phyloP scores from a whole-genome alignment of 2,797 vertebrate genomes.

The Chaenodraco wilsoni region DNA sequence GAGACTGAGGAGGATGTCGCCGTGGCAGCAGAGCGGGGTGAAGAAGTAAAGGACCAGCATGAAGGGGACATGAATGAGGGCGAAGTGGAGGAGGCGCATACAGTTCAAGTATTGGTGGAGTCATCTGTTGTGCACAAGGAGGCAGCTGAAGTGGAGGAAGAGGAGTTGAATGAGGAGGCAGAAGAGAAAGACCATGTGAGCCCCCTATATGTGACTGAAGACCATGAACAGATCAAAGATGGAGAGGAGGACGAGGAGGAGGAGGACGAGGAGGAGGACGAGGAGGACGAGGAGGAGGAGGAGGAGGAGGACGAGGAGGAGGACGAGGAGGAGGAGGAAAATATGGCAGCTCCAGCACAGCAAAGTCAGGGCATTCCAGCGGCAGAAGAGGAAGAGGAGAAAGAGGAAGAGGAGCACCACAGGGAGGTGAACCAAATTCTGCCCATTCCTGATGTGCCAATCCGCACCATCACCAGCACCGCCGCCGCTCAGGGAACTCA shows the following conservation, averaged over 20 bases:
- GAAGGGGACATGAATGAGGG: slow-evolving; percentile 59
- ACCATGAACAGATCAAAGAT: slow-evolving; percentile 65
- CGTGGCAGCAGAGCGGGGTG: slow-evolving; percentile 47
- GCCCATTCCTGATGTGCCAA: slow-evolving; percentile 60
- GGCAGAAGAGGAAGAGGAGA: slow-evolving; percentile 42
- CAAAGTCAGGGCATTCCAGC: slow-evolving; percentile 56
- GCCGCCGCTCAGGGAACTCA: slow-evolving; percentile 81
- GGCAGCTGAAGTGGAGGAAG: slow-evolving; percentile 42
- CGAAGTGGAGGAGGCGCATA: slow-evolving; percentile 57
- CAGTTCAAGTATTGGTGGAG: slow-evolving; percentile 75
- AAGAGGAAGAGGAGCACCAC: slow-evolving; percentile 62
- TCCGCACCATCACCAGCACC: slow-evolving; percentile 74
- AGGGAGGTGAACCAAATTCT: slow-evolving; percentile 76
- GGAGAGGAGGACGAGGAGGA: slow-evolving; percentile 71
- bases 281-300: slow-evolving; percentile 64
- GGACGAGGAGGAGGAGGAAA: slow-evolving; percentile 69
- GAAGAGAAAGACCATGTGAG: slow-evolving; percentile 50
- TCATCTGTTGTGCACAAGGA: slow-evolving; percentile 49
- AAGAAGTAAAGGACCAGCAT: slow-evolving; percentile 71
- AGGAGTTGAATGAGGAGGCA: slow-evolving; percentile 61
- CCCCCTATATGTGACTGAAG: slow-evolving; percentile 60
- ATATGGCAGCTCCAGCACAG: slow-evolving; percentile 70
- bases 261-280: slow-evolving; percentile 33
- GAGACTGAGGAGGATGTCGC: slow-evolving; percentile 70
- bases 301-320: slow-evolving; percentile 69